Evolutionary conservation across 2,113 vertebrate genomes (phyloP).

Genomic region (Acanthochromis polyacanthus): DNA sequence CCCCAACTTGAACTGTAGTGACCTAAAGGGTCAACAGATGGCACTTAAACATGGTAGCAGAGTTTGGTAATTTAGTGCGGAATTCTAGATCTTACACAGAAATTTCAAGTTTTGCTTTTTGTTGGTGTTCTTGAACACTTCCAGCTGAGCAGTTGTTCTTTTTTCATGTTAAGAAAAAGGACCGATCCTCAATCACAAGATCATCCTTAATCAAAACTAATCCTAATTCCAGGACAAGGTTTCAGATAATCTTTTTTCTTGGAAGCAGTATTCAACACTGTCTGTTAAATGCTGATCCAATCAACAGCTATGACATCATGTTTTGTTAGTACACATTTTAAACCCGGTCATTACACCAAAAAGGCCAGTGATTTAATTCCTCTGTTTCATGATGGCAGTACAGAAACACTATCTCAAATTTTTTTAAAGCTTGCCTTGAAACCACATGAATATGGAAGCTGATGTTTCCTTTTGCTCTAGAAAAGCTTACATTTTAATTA

Average conservation of each 20-base stretch:
- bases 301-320: constrained; percentile 16
- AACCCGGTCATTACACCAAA: not conserved
- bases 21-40: not conserved
- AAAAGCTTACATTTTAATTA: no score
- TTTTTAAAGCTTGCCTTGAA: no score
- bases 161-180: not conserved
- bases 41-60: not conserved
- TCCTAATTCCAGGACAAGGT: constrained; percentile 31
- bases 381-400: no score
- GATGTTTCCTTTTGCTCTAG: no score
- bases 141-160: constrained; percentile 1
- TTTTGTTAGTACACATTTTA: not conserved
- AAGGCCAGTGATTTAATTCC: no score
- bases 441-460: no score
- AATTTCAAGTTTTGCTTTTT: not conserved
- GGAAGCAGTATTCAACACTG: constrained; percentile 22
- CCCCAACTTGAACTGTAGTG: not conserved
- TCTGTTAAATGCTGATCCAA: constrained; percentile 35
- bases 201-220: constrained; percentile 31
- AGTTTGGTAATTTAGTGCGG: not conserved
- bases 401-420: no score
- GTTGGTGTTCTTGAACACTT: not conserved
- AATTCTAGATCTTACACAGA: no score
- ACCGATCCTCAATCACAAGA: constrained; percentile 4
- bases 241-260: constrained; percentile 38